Percentiles rank a stretch among this genome's conserved stretches.
Conservation (phyloP, 1,140 invertebrate species). For the Sminthurinus signatus region DNA sequence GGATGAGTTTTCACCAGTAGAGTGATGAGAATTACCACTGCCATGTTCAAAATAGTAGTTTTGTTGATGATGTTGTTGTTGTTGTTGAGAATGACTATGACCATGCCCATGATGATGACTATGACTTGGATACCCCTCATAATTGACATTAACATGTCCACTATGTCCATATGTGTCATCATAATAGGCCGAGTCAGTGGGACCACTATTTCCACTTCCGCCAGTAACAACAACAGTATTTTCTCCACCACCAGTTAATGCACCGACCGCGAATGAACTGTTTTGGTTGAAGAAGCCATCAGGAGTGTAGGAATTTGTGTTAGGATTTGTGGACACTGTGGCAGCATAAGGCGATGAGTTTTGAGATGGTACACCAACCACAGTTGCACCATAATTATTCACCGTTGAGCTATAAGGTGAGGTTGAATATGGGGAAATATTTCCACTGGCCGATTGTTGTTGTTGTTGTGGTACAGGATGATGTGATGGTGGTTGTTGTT, state of each 20-base stretch:
- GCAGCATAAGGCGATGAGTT: constrained; percentile 8
- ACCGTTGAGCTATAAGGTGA: background rate
- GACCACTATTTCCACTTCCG: background rate
- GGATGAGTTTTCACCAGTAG: constrained; percentile 57
- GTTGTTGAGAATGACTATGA: background rate
- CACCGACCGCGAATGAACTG: background rate
- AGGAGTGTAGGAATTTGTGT: background rate
- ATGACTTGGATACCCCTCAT: background rate
- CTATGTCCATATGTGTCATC: background rate
- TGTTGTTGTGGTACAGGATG: too few species aligned
- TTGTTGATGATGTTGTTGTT: constrained; percentile 21
- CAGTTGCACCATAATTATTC: background rate
- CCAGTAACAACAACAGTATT: background rate
- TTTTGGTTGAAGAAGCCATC: constrained; percentile 3
- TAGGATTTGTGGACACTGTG: background rate
- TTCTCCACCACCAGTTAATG: too few species aligned
- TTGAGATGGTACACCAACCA: background rate
- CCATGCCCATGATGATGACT: too few species aligned
- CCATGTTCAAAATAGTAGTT: constrained; percentile 25
- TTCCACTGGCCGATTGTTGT: background rate
- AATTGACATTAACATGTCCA: background rate
- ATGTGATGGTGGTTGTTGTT: too few species aligned
- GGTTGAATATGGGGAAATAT: constrained; percentile 19
- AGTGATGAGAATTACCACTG: constrained; percentile 19
- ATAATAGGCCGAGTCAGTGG: background rate